Base-by-base conservation (phyloP, 2,797 vertebrate species). In the Garrulus glandarius region DNA sequence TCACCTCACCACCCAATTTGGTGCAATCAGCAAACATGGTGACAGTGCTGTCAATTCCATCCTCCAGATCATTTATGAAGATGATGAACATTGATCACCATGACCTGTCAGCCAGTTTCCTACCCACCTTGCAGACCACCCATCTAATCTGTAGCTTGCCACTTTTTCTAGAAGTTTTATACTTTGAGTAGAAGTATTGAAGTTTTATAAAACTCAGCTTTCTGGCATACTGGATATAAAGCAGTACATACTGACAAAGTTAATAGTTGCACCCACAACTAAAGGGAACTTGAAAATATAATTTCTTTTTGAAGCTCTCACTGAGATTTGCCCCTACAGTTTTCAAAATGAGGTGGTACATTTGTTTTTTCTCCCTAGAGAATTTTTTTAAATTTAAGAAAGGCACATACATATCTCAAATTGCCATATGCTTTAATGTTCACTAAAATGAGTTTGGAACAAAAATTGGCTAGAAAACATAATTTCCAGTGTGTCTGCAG, bases 361-460 rank as follows among this genome's bases (percentile, higher is more conserved):
- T 60, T 55, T 37, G 13, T 47, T 79, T 72, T 49, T 77, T 32
- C 10, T 63, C 70, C 46, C 44, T 46, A 22, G 37, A 85, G 52
- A 74, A 5, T 67, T 63, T 76, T 63, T 78, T 88, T 15, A 19
- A 83, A 61, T 53, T 24, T 10, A 71, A 49, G 47, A 84, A 91
- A 84, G 19, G 19, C 41, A 56, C 15, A 57, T 26, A 56, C 3
- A 46, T 68, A 60, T 87, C 64, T 92, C 81, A 77, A 56, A 59
- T 89, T 78, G 46, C 79, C 93, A 92, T 94, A 90, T 88, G 87
- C 21, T 89, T 92, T 94, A 61, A 81, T 59, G 80, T 63, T 88
- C 57, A 43, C 32, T 78, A 84, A 92, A 92, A 91, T 55, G 39
- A 86, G 55, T 92, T 90, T 68, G 43, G 57, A 95, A 95, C 69